phyloP scores from a whole-genome alignment of 2,113 vertebrate species.

The Podilymbus podiceps region DNA sequence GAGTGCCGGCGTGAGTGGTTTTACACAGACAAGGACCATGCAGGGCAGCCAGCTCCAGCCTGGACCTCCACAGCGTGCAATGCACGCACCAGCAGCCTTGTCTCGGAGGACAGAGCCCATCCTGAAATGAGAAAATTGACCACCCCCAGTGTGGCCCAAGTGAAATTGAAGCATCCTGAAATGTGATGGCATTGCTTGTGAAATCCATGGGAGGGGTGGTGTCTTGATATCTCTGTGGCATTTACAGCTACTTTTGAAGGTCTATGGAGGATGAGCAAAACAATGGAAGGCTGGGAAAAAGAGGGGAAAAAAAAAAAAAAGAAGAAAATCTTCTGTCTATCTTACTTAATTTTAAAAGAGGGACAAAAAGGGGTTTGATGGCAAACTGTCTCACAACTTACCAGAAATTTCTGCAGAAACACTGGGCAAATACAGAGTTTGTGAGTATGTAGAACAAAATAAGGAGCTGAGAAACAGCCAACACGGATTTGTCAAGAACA shows the following conservation, averaged over 20 bases:
- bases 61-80: fast-evolving
- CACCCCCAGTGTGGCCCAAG: background rate
- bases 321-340: background rate
- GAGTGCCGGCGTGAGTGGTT: background rate
- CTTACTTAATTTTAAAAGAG: background rate
- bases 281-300: background rate
- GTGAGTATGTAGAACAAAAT: background rate
- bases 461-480: background rate
- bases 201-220: background rate
- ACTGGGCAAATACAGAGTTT: background rate
- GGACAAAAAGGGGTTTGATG: background rate
- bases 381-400: background rate
- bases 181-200: background rate
- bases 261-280: background rate
- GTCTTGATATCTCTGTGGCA: background rate
- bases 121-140: background rate
- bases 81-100: background rate
- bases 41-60: background rate
- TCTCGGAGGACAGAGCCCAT: background rate
- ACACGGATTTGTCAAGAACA: background rate
- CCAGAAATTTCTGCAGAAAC: background rate
- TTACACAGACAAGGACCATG: background rate
- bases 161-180: background rate
- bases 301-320: background rate
- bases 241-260: background rate